Conservation (phyloP, 2,113 vertebrate species). For the Etheostoma spectabile region DNA sequence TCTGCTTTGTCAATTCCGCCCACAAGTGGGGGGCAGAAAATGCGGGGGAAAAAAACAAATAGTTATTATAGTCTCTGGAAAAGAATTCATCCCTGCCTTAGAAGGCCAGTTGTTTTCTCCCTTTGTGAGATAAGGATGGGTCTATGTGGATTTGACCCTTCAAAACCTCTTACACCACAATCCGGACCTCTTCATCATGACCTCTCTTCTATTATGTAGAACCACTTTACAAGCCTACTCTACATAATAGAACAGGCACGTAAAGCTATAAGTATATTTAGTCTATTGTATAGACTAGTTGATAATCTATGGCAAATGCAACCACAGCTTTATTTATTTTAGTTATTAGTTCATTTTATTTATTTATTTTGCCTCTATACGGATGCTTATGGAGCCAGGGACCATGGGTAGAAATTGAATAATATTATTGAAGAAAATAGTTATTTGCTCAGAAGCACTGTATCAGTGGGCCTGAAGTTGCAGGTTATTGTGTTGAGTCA, state of each 20-base stretch:
- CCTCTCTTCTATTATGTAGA: constrained; percentile 31
- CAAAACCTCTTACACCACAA: constrained; percentile 26
- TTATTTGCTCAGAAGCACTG: background rate
- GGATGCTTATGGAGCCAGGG: background rate
- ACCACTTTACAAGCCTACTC: constrained; percentile 6
- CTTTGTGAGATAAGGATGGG: constrained; percentile 34
- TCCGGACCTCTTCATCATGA: constrained; percentile 42
- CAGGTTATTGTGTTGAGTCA: background rate
- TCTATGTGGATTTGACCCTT: constrained; percentile 49
- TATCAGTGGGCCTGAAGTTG: background rate
- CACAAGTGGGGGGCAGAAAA: constrained; percentile 45
- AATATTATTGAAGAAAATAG: background rate
- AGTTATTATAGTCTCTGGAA: constrained; percentile 51
- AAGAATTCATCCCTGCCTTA: constrained; percentile 50
- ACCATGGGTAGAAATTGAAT: background rate
- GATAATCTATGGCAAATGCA: background rate
- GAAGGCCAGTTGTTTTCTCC: constrained; percentile 25
- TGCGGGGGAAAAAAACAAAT: constrained; percentile 48
- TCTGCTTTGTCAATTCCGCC: constrained; percentile 69
- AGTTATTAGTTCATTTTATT: background rate
- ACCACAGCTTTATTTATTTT: background rate
- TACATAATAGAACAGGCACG: constrained; percentile 11
- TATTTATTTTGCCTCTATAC: background rate
- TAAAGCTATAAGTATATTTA: background rate
- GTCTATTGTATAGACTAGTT: background rate